Conservation (phyloP, 2,113 vertebrate genomes). For the Urocynchramus pylzowi region DNA sequence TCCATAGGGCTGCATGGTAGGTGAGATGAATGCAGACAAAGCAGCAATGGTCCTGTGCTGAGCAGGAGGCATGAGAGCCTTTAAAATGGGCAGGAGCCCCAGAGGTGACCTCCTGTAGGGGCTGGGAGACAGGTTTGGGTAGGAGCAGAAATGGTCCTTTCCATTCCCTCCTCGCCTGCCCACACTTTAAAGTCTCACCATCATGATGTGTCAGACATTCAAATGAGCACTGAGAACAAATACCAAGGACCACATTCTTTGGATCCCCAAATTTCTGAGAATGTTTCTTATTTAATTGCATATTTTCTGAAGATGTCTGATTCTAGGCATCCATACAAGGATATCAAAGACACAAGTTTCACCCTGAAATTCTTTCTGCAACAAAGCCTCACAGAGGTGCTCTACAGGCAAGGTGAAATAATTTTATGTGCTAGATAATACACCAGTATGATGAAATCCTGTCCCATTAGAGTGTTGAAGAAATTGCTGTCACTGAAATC, state of each 20-base stretch:
- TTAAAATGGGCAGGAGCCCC: neutral
- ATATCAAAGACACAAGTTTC: neutral
- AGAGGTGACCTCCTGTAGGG: neutral
- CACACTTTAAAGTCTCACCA: neutral
- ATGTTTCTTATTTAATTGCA: neutral
- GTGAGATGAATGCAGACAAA: neutral
- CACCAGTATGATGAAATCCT: neutral
- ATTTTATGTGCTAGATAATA: neutral
- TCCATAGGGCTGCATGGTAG: accelerated
- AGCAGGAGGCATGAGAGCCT: neutral
- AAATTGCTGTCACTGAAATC: neutral
- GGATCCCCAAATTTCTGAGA: neutral
- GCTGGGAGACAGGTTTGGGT: neutral
- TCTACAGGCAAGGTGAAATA: neutral
- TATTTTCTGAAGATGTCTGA: neutral
- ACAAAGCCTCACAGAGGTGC: neutral
- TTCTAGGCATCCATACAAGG: neutral
- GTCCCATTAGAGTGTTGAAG: neutral
- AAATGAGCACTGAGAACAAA: neutral
- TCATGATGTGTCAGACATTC: neutral
- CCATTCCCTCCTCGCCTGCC: neutral
- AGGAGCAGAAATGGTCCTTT: neutral
- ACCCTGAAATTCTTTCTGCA: neutral
- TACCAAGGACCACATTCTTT: neutral
- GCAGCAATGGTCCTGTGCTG: neutral